Base-by-base conservation (phyloP, 2,888 invertebrate genomes). In the Dorcus hopei region DNA sequence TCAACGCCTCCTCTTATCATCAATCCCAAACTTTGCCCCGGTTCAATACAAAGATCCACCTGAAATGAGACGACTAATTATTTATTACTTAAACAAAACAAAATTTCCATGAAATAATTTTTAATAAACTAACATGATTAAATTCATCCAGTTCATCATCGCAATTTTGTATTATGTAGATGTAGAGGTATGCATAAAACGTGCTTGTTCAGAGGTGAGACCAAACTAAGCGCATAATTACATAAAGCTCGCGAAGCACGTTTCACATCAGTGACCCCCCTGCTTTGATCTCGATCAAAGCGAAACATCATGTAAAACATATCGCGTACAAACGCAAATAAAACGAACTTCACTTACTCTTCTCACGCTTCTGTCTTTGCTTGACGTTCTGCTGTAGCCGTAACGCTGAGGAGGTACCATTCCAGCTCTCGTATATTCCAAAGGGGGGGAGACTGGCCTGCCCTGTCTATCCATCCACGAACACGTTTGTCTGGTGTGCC, bases 1-100 rank as follows among this genome's bases (percentile, higher is more conserved):
- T 97, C 96, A 57, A 93, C 85, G 11, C 97, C 97, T 26, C 97
- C 97, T 61, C 97, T 83, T 70, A 97, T 96, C 93, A 95, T 95
- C 70, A 97, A 82, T 8, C 97, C 97, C 65, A 97, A 81, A 61
- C 93, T 93, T 77, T 95, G 93, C 4, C 93, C 93, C 8, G 93
- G 92, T 76, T 93, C 93, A 74, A 93, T 93, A 75, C 90, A 88
- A 63, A 94, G 82, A 72, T 93, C 93, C 74, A 93, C 92, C 83
- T 92, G 82, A 26, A 77, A 71, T 63, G 66, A 65, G 52, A 50
- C n/a, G 14, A 41, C 7, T 41, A 41, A 11, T 41, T 14, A 14
- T 14, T 41, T 11, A 9, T 41, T 11, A 41, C 5, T 41, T 11
- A 41, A 19, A 19, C 19, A 3, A 19, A 19, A 19, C 19, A 19